Evolutionary conservation across 2,113 vertebrate genomes (phyloP).

Genomic region (Varanus komodoensis): DNA sequence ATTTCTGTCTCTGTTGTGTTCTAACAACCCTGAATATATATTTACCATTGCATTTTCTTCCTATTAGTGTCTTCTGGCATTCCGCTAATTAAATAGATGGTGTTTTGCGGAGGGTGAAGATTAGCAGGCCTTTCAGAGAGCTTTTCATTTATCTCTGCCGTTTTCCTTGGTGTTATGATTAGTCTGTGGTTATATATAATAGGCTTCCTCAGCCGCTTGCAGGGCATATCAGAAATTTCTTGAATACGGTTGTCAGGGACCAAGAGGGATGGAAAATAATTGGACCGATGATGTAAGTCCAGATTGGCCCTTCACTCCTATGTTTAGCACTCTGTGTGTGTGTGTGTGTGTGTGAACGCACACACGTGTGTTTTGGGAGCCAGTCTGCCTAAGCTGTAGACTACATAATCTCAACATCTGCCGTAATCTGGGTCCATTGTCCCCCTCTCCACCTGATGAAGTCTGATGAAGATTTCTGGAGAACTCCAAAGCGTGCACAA

Average conservation of each 20-base stretch:
- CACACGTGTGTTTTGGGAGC: no score
- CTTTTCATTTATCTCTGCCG: slow-evolving; percentile 73
- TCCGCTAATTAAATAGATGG: slow-evolving; percentile 73
- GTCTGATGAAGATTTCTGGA: no score
- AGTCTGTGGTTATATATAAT: slow-evolving; percentile 66
- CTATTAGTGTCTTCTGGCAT: slow-evolving; percentile 59
- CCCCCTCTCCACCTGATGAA: no score
- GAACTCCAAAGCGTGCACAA: no score
- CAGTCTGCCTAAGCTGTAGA: no score
- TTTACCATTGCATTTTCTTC: slow-evolving; percentile 44
- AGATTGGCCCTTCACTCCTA: not conserved
- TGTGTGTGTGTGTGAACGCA: not conserved
- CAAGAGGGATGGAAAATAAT: slow-evolving; percentile 62
- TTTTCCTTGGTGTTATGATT: slow-evolving; percentile 70
- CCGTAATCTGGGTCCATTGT: no score
- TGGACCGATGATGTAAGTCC: slow-evolving; percentile 50
- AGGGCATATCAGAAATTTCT: slow-evolving; percentile 60
- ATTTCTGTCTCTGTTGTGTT: slow-evolving; percentile 51
- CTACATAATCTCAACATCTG: no score
- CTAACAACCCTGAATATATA: slow-evolving; percentile 52
- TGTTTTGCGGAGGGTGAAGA: slow-evolving; percentile 68
- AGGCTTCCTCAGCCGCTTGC: slow-evolving; percentile 68
- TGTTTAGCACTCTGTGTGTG: not conserved
- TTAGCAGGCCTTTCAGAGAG: slow-evolving; percentile 68
- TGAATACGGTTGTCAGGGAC: slow-evolving; percentile 53